Evolutionary conservation across 2,113 vertebrate genomes (phyloP), one percentile per base, ranked within the genome.

Genomic region (Malurus melanocephalus): DNA sequence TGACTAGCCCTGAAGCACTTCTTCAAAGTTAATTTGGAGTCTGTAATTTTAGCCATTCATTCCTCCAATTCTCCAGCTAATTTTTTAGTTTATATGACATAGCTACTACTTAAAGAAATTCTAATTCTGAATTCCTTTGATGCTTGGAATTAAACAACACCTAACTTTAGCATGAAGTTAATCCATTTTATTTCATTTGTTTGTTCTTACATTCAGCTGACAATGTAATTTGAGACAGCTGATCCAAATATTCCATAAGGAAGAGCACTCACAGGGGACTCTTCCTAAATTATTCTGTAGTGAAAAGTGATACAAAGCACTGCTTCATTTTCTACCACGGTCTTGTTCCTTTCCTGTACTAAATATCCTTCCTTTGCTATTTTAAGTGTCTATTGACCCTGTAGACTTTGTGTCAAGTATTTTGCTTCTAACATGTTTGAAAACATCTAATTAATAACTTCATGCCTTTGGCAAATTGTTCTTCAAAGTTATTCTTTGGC

Each of bases 261-360:
- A 72, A 35, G 56, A 21, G 0, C 3, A 80, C 16, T 13, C 0
- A 0, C 8, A 24, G 60, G 49, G n/a, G 32, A n/a, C 2, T 61
- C 16, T 57, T 48, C n/a, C 12, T 27, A 46, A 33, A 15, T 11
- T 89, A 52, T 87, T 60, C 24, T 16, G 21, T 30, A 16, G 27
- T 52, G 13, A 62, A 79, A 74, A 75, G 9, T 40, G 21, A 48
- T 66, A 27, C 4, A 73, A 85, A 65, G 82, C n/a, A 48, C 32
- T 48, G 16, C 35, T 60, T 80, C 53, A 27, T 80, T 92, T 74
- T 83, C 22, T 78, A 14, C 14, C 3, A 10, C 23, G 5, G 4
- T 75, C 28, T 40, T 64, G 18, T 23, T 79, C 15, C 7, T 60
- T 61, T 84, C 27, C 7, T 81, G 2, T 56, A 32, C 64, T 72